phyloP scores from a whole-genome alignment of 2,888 invertebrate genomes.

The Oligia latruncula region DNA sequence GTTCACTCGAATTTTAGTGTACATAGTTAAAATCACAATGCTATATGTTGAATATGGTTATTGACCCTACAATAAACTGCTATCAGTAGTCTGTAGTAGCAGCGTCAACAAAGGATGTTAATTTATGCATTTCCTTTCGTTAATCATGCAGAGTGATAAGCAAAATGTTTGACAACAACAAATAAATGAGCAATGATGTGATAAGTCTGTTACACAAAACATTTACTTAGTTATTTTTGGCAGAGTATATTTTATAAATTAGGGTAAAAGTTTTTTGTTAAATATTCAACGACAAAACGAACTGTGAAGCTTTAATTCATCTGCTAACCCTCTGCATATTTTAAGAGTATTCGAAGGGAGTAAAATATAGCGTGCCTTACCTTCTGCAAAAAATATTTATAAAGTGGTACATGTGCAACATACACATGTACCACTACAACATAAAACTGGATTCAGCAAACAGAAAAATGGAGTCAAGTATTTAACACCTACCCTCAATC shows the following conservation, averaged over 20 bases:
- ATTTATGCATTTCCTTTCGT: constrained; percentile 57
- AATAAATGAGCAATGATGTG: constrained; percentile 27
- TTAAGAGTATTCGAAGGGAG: constrained; percentile 3
- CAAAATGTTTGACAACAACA: constrained; percentile 45
- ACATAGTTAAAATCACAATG: constrained; percentile 22
- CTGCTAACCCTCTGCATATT: constrained; percentile 53
- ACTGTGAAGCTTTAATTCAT: constrained; percentile 20
- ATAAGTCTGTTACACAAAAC: not conserved
- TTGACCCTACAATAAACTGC: constrained; percentile 49
- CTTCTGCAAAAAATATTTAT: not conserved
- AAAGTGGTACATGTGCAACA: not conserved
- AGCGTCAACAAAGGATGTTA: constrained; percentile 45
- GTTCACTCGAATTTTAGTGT: constrained; percentile 10
- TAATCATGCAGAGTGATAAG: constrained; percentile 44
- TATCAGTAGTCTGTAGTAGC: constrained; percentile 38
- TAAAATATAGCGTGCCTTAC: not conserved
- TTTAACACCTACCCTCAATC: constrained; percentile 52
- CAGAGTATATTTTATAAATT: not conserved
- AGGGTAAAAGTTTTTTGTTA: not conserved
- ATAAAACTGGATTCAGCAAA: constrained; percentile 8
- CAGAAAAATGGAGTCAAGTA: not conserved
- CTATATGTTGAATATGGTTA: constrained; percentile 47
- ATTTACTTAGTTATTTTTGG: not conserved
- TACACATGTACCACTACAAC: no score
- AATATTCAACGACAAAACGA: constrained; percentile 24